phyloP scores from a whole-genome alignment of 2,888 invertebrate species.

The Cerceris rybyensis region DNA sequence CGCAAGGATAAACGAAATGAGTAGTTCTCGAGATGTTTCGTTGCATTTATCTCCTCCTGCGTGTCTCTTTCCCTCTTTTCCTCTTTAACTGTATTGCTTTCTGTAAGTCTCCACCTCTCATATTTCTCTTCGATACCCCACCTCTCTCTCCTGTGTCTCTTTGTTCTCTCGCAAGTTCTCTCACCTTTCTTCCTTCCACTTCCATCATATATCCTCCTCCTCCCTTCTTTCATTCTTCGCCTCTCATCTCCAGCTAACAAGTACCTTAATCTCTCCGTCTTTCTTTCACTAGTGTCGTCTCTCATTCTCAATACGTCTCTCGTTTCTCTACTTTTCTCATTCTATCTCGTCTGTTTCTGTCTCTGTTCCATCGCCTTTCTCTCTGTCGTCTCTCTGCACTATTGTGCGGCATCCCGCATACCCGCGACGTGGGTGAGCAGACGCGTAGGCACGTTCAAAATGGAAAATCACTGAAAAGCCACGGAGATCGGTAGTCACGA shows the following conservation, averaged over 20 bases:
- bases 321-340: background rate
- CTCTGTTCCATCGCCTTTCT: background rate
- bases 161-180: no score
- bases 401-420: slow-evolving; percentile 10
- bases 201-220: no score
- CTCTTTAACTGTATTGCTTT: background rate
- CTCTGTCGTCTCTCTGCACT: slow-evolving; percentile 19
- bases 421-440: slow-evolving; percentile 25
- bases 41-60: background rate
- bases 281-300: background rate
- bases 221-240: no score
- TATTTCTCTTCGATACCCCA: slow-evolving; percentile 6
- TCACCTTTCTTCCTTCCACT: no score
- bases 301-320: background rate
- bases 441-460: slow-evolving; percentile 36
- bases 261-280: no score
- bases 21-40: background rate
- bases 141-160: no score
- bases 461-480: slow-evolving; percentile 47
- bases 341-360: background rate
- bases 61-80: background rate
- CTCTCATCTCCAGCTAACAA: no score
- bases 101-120: background rate
- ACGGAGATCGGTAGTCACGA: slow-evolving; percentile 4
- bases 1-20: slow-evolving; percentile 15